These are phyloP conservation scores for Neotragus pygmaeus DNA, from an alignment of 2,113 vertebrate species.

Conservation along the genomic window DNA sequence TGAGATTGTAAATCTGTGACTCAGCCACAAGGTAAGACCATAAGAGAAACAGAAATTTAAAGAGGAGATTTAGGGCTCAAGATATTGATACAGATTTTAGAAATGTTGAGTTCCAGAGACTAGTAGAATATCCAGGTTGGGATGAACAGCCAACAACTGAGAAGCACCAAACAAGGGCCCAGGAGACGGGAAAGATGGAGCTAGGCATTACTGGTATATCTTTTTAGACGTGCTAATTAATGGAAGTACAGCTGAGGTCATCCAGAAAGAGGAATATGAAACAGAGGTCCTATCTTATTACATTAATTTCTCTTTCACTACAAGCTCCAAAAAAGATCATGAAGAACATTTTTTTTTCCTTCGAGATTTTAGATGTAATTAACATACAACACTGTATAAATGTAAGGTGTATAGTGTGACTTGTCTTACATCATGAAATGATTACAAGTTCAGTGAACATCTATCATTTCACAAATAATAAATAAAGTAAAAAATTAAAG, in stretches of 20 bases:
- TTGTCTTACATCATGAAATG: neutral
- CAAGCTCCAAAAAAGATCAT: neutral
- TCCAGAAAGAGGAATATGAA: neutral
- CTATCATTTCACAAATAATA: neutral
- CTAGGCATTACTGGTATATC: neutral
- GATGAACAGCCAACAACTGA: neutral
- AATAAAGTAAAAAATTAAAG: neutral
- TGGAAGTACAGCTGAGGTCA: neutral
- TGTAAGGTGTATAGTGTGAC: neutral
- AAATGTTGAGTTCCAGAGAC: neutral
- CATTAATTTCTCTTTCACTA: neutral
- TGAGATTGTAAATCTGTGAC: neutral
- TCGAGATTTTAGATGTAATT: neutral
- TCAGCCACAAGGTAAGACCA: neutral
- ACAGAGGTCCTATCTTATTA: neutral
- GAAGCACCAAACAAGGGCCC: neutral
- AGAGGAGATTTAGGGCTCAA: neutral
- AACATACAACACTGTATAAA: neutral
- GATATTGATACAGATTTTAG: neutral
- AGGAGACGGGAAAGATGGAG: neutral
- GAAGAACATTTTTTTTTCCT: neutral
- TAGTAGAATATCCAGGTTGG: neutral
- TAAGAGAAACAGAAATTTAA: neutral
- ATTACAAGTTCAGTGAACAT: neutral
- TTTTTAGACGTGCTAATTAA: neutral